Evolutionary conservation across 2,113 vertebrate genomes (phyloP).

Genomic region (Perccottus glenii): DNA sequence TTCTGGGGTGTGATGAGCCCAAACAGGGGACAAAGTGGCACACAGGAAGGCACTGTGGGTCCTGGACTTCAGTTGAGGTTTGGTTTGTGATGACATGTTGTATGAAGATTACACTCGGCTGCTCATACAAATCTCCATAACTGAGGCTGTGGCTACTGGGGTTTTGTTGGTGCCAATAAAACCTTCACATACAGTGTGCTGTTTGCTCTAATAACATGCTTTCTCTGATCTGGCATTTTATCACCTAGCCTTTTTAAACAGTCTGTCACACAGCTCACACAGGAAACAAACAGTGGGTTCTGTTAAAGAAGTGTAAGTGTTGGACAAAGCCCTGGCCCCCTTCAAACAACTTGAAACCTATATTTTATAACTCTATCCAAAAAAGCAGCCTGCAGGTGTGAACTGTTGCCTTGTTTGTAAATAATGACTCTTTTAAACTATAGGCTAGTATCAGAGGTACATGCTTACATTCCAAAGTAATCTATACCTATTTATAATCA

Average conservation of each 20-base stretch:
- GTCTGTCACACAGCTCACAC: background rate
- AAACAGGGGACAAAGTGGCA: constrained; percentile 50
- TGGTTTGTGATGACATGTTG: constrained; percentile 59
- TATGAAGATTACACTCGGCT: constrained; percentile 47
- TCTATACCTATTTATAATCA: constrained; percentile 3
- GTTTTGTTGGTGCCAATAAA: constrained; percentile 1
- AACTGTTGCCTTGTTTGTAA: too few relatives aligned
- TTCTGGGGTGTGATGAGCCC: constrained; percentile 66
- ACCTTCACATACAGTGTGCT: background rate
- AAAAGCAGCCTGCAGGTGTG: too few relatives aligned
- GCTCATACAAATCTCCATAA: constrained; percentile 41
- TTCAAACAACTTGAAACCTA: too few relatives aligned
- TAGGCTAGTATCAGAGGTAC: background rate
- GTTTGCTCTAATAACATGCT: constrained; percentile 35
- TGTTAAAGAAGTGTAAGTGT: too few relatives aligned
- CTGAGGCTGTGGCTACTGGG: constrained; percentile 41
- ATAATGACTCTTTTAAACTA: background rate
- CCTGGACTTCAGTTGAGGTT: constrained; percentile 67
- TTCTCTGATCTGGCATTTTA: constrained; percentile 10
- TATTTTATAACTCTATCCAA: too few relatives aligned
- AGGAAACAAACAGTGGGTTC: background rate
- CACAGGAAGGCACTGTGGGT: constrained; percentile 70
- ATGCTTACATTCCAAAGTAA: background rate
- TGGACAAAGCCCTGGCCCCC: too few relatives aligned
- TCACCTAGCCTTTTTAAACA: background rate